A percentile compares a stretch with the other conserved stretches of the same genome.
Conservation (phyloP, 2,113 vertebrate species). For the Indicator maculatus region DNA sequence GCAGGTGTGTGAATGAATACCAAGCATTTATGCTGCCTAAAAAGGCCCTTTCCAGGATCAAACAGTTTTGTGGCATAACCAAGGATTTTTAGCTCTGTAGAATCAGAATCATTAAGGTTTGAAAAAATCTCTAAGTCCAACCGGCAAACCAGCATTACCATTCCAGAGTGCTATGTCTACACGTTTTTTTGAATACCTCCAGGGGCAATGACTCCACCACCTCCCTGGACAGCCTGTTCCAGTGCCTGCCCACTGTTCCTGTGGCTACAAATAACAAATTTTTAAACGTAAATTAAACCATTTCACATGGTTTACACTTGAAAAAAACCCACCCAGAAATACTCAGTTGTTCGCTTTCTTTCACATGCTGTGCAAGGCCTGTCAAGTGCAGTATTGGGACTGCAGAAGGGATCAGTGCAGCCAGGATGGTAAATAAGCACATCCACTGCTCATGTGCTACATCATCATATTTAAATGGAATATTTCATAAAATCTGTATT, state of each 20-base stretch:
- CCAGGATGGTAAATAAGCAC: background rate
- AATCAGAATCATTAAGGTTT: too few species aligned
- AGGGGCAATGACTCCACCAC: too few species aligned
- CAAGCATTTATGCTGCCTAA: background rate
- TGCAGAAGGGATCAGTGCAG: background rate
- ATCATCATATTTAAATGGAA: background rate
- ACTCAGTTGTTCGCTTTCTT: background rate
- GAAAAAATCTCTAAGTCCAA: too few species aligned
- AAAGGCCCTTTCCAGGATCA: background rate
- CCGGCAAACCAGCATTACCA: too few species aligned
- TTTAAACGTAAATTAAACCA: background rate
- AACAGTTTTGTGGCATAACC: background rate
- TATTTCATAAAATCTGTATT: background rate
- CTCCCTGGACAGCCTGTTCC: too few species aligned
- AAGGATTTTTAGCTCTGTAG: background rate
- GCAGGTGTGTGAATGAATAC: background rate
- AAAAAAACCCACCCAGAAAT: background rate
- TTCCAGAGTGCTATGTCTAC: too few species aligned
- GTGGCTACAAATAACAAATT: background rate
- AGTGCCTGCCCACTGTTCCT: too few species aligned
- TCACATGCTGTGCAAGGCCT: background rate
- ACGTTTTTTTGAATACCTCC: too few species aligned
- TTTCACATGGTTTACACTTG: background rate
- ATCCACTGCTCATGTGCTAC: background rate
- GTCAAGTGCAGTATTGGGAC: rapidly evolving